A percentile compares a stretch with the other conserved stretches of the same genome.
Conservation (phyloP, 2,888 invertebrate species). For the Leucozona laternaria region DNA sequence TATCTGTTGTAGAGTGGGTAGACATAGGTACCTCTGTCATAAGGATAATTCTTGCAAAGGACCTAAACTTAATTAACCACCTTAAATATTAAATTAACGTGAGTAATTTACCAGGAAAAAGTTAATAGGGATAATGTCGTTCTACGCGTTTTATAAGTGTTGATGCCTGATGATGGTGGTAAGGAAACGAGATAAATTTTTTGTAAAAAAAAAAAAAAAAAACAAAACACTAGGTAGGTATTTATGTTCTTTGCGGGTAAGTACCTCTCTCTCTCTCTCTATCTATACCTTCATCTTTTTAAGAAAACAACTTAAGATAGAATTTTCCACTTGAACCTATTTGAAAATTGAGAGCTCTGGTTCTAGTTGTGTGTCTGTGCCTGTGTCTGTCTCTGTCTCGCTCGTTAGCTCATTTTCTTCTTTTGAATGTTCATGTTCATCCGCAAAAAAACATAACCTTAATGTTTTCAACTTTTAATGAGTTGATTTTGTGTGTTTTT, state of each 20-base stretch:
- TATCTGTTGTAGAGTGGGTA: background rate
- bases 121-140: constrained; percentile 66
- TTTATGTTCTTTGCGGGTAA: background rate
- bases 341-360: constrained; percentile 23
- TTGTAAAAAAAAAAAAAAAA: background rate
- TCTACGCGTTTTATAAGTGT: constrained; percentile 38
- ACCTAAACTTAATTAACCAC: constrained; percentile 67
- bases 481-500: constrained; percentile 65
- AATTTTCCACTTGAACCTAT: constrained; percentile 53
- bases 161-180: constrained; percentile 11
- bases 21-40: background rate
- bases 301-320: constrained; percentile 15
- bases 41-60: constrained; percentile 57
- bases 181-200: constrained; percentile 16
- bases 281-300: background rate
- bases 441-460: constrained; percentile 69
- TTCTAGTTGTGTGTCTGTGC: background rate
- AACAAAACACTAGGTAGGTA: background rate
- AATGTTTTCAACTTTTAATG: constrained; percentile 73
- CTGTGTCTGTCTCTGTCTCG: background rate
- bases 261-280: background rate
- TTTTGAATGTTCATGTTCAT: constrained; percentile 64
- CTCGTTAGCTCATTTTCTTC: background rate
- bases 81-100: constrained; percentile 72
- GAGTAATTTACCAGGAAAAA: constrained; percentile 66